Conservation (phyloP, 2,888 invertebrate species). For the Tachina fera region DNA sequence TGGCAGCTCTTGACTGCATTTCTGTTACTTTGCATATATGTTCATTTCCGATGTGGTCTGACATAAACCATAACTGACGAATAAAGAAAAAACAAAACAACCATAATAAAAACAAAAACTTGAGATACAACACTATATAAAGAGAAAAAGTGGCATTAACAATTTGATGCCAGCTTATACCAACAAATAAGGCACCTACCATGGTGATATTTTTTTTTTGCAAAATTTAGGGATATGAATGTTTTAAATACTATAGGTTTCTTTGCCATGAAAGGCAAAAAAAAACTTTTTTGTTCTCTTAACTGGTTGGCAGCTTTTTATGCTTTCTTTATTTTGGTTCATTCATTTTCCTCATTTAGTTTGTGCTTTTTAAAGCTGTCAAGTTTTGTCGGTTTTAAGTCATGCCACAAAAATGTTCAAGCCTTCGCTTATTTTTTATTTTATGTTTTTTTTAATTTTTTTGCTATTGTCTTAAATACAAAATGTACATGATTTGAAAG, state of each 20-base stretch:
- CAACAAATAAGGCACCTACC: constrained; percentile 47
- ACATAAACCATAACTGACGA: constrained; percentile 63
- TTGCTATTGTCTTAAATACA: constrained; percentile 59
- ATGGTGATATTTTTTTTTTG: constrained; percentile 47
- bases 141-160: constrained; percentile 15
- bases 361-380: constrained; percentile 72
- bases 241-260: constrained; percentile 50
- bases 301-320: constrained; percentile 22
- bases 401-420: constrained; percentile 70
- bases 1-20: constrained; percentile 33
- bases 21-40: constrained; percentile 69
- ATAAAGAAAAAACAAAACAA: constrained; percentile 44
- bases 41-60: constrained; percentile 68
- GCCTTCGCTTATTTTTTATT: constrained; percentile 49
- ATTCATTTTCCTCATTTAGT: constrained; percentile 68
- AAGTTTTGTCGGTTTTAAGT: constrained; percentile 73
- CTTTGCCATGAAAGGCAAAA: constrained; percentile 19
- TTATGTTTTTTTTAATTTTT: constrained; percentile 11
- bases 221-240: constrained; percentile 56
- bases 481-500: constrained; percentile 67
- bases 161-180: constrained; percentile 58
- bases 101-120: no score
- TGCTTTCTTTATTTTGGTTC: constrained; percentile 3
- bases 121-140: constrained; percentile 31
- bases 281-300: constrained; percentile 7